Evolutionary conservation across 2,888 invertebrate genomes (phyloP), one percentile per base, ranked within the genome.

Genomic region (Trachelus tabidus): DNA sequence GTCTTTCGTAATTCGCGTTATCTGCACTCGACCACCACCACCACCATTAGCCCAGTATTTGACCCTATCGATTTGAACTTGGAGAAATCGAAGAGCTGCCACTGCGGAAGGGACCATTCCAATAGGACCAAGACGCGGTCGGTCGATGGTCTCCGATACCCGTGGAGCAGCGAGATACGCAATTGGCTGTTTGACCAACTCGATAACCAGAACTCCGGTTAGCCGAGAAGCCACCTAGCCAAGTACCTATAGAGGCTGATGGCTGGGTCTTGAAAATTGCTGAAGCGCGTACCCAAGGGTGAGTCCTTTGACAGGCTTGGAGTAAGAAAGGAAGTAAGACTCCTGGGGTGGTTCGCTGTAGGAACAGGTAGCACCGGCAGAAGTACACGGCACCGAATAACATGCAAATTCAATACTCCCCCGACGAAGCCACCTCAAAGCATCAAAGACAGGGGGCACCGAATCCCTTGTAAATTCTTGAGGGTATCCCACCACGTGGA

Each of bases 361-460:
- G 56, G 56, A 56, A 23, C 56, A 56, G 56, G 23, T 56, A 56
- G 56, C 6, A 56, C 23, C 23, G 56, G 23, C 68, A 56, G 74
- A 74, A 73, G 80, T 83, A 84, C 81, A 83, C 80, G 81, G 81
- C 79, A 76, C 81, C 84, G 83, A 87, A 88, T 89, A 87, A 87
- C 85, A 89, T 89, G 89, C 87, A 89, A 88, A 88, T 89, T 86
- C 85, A 87, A 87, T 87, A 86, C 84, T 83, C 83, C 81, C 76
- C 79, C 79, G 76, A 76, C 75, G 80, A 56, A 78, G 81, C 78
- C 83, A 77, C 77, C 79, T 83, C 82, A 83, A 83, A 85, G 85
- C 82, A 76, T 83, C 85, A 84, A 83, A 84, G 84, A 83, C 85
- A 75, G 75, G 74, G 56, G 23, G 56, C 56, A 3, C 12, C 2